These are phyloP conservation scores for Pachliopta kotzebuea DNA, from an alignment of 2,888 invertebrate species.

Conservation along the genomic window DNA sequence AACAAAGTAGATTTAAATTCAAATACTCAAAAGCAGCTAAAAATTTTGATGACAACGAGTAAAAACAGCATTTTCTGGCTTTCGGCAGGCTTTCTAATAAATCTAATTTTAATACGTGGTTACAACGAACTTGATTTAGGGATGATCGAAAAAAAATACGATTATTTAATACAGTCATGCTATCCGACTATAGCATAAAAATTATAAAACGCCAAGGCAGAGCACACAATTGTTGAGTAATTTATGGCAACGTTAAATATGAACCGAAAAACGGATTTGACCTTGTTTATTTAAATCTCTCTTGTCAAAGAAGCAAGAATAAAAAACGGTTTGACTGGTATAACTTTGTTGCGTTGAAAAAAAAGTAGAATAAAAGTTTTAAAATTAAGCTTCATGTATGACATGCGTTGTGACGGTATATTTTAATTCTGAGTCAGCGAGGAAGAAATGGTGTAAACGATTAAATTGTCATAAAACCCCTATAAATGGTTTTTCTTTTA, in stretches of 20 bases:
- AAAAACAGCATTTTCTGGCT: not conserved
- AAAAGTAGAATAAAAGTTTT: too few relatives aligned
- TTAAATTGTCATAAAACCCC: too few relatives aligned
- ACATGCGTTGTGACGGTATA: too few relatives aligned
- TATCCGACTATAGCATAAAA: conserved; percentile 14
- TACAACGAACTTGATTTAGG: not conserved
- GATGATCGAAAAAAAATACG: conserved; percentile 11
- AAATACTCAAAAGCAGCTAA: too few relatives aligned
- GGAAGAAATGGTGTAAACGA: too few relatives aligned
- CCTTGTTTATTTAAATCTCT: conserved; percentile 5
- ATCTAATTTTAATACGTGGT: not conserved
- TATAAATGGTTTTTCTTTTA: too few relatives aligned
- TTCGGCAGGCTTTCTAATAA: not conserved
- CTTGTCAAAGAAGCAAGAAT: not conserved
- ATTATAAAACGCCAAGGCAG: conserved; percentile 6
- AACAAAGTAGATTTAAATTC: too few relatives aligned
- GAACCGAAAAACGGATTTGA: conserved; percentile 14
- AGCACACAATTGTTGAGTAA: conserved; percentile 15
- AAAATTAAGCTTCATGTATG: too few relatives aligned
- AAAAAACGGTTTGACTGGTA: too few relatives aligned
- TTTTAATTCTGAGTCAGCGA: too few relatives aligned
- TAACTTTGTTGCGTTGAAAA: too few relatives aligned
- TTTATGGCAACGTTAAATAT: conserved; percentile 20
- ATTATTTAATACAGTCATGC: conserved; percentile 23
- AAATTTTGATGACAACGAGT: not conserved